phyloP scores from a whole-genome alignment of 2,797 vertebrate genomes.

The Benthosema pterotum region DNA sequence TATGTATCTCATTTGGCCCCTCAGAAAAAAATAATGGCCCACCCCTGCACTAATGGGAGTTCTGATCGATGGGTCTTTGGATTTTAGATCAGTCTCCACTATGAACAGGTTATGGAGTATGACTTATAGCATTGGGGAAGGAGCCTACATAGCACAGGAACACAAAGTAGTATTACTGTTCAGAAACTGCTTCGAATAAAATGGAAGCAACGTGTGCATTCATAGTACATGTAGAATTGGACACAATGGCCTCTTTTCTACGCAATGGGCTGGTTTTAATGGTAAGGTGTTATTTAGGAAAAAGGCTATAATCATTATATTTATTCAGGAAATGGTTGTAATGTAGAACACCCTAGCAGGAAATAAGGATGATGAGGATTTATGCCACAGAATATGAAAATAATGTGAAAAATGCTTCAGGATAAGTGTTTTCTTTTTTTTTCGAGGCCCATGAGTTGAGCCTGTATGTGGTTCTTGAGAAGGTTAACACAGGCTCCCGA shows the following conservation, averaged over 20 bases:
- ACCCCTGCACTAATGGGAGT: too few relatives aligned
- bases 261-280: slow-evolving; percentile 59
- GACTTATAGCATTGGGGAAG: too few relatives aligned
- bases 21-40: too few relatives aligned
- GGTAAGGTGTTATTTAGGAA: slow-evolving; percentile 63
- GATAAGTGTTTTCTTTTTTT: slow-evolving; percentile 53
- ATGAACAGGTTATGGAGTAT: too few relatives aligned
- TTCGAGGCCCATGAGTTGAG: slow-evolving; percentile 38
- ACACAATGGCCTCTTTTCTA: slow-evolving; percentile 53
- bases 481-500: slow-evolving; percentile 40
- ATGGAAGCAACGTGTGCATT: too few relatives aligned
- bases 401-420: slow-evolving; percentile 55
- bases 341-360: slow-evolving; percentile 45
- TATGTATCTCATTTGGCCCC: too few relatives aligned
- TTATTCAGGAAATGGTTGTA: slow-evolving; percentile 62
- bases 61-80: too few relatives aligned
- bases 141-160: too few relatives aligned
- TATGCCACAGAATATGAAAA: slow-evolving; percentile 52
- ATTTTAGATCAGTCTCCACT: too few relatives aligned
- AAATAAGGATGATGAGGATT: slow-evolving; percentile 66
- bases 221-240: slow-evolving; percentile 44
- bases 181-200: too few relatives aligned
- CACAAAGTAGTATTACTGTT: too few relatives aligned
- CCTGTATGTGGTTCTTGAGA: slow-evolving; percentile 52
- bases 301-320: slow-evolving; percentile 67